Base-by-base conservation (phyloP, 2,797 vertebrate genomes). In the Orientallactaga sibirica region DNA sequence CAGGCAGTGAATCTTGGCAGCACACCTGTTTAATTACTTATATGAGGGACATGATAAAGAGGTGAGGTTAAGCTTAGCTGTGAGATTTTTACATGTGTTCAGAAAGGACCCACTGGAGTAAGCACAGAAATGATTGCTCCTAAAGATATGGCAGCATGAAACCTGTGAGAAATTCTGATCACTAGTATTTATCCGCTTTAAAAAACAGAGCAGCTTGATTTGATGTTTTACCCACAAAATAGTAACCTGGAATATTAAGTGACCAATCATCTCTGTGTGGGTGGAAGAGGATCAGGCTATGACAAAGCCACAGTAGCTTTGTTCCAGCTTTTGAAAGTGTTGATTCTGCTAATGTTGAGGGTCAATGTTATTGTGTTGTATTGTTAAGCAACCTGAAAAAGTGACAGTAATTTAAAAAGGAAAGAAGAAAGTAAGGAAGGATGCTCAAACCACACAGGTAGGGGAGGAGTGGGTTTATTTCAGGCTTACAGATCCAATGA, bases 121-220 rank as follows among this genome's bases (percentile, higher is more conserved):
- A 64, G 18, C 33, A 75, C 20, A 43, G 75, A 78, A 94, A 71
- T 67, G 3, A 89, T 73, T 93, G 79, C 41, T 68, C 27, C 33
- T 43, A 7, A 5, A 29, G 16, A 78, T 14, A 85, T 19, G 20
- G 18, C 71, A 91, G 22, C 25, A 3, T 74, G 18, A 86, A 58
- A 82, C 27, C 70, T 68, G 5, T 77, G 16, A 86, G 48, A 80
- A 91, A 85, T 94, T 91, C 29, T 79, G 55, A 73, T 82, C 62
- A 8, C 18, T 90, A 43, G 33, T 94, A 4, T 15, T 74, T 93
- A 82, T 11, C 33, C 84, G 14, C 85, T 77, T 52, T 18, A 62
- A 89, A 84, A 52, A 61, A 43, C 8, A 58, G 66, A 77, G 16
- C 74, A 16, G 75, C 11, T 86, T 86, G 14, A 87, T 85, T 91